These are phyloP conservation scores for Leptothorax acervorum DNA, from an alignment of 2,888 invertebrate species.

Conservation along the genomic window DNA sequence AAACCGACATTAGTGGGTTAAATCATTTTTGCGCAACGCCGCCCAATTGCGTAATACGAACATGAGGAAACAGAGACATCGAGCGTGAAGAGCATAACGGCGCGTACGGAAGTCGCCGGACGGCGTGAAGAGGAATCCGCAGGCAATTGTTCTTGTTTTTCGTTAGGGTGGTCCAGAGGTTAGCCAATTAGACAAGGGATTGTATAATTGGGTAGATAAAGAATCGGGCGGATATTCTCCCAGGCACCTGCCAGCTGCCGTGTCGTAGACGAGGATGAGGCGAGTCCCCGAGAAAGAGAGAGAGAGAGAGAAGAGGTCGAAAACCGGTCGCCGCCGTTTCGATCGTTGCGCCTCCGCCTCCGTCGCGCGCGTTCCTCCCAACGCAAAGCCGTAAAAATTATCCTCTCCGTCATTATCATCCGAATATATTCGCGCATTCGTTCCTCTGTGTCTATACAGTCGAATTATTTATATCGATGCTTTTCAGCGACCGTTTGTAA, in stretches of 20 bases:
- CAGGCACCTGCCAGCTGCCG: constrained; percentile 83
- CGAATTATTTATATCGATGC: constrained; percentile 7
- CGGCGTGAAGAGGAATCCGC: constrained; percentile 68
- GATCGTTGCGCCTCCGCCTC: constrained; percentile 8
- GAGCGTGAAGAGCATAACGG: constrained; percentile 1
- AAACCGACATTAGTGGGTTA: background rate
- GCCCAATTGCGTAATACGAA: constrained; percentile 21
- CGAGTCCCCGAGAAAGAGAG: background rate
- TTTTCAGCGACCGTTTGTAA: background rate
- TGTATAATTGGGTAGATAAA: constrained; percentile 84
- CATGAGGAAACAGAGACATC: constrained; percentile 1
- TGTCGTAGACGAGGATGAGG: constrained; percentile 52
- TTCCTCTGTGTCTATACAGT: background rate
- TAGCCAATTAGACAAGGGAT: constrained; percentile 82
- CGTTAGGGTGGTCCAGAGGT: constrained; percentile 72
- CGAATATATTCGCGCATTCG: constrained; percentile 14
- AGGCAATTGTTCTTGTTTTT: constrained; percentile 61
- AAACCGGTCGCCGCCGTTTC: constrained; percentile 56
- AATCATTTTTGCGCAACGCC: constrained; percentile 24
- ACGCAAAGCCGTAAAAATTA: constrained; percentile 24
- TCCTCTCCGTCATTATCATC: constrained; percentile 20
- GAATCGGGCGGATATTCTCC: constrained; percentile 82
- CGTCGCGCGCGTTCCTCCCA: constrained; percentile 11
- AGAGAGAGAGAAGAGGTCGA: constrained; percentile 6
- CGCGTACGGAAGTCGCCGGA: constrained; percentile 55